phyloP scores from a whole-genome alignment of 2,113 vertebrate species.

The Piprites chloris region DNA sequence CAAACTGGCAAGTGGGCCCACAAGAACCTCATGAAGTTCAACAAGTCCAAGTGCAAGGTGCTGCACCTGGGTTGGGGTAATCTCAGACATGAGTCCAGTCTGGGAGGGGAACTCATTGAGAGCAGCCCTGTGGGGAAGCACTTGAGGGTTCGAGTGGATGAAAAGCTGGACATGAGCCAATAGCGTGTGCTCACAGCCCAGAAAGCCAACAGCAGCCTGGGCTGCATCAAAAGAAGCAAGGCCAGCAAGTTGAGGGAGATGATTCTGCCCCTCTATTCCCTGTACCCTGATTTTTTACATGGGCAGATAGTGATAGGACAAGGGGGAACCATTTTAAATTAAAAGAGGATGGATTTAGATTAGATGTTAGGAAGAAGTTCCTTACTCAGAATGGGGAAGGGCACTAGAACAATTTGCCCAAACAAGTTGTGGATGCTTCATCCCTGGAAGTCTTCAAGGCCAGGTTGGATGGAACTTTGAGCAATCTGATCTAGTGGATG shows the following conservation, averaged over 20 bases:
- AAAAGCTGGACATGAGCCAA: neutral
- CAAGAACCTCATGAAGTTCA: neutral
- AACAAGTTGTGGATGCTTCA: neutral
- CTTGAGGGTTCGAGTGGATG: rapidly evolving
- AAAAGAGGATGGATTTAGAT: neutral
- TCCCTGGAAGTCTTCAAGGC: neutral
- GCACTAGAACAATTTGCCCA: neutral
- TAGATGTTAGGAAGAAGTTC: neutral
- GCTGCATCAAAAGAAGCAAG: neutral
- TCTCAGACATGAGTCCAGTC: neutral
- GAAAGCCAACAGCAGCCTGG: neutral
- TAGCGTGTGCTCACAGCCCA: neutral
- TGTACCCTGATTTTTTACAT: neutral
- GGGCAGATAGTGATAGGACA: neutral
- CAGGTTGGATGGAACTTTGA: neutral
- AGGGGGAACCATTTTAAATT: neutral
- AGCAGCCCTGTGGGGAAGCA: neutral
- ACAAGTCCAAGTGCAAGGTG: neutral
- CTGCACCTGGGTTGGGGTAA: rapidly evolving
- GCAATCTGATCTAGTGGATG: neutral
- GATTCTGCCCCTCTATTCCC: neutral
- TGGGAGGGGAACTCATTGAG: neutral
- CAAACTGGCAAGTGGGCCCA: neutral
- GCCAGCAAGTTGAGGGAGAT: neutral
- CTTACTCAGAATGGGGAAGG: neutral